Conservation (phyloP, 2,888 invertebrate species). For the Xestia ashworthii region DNA sequence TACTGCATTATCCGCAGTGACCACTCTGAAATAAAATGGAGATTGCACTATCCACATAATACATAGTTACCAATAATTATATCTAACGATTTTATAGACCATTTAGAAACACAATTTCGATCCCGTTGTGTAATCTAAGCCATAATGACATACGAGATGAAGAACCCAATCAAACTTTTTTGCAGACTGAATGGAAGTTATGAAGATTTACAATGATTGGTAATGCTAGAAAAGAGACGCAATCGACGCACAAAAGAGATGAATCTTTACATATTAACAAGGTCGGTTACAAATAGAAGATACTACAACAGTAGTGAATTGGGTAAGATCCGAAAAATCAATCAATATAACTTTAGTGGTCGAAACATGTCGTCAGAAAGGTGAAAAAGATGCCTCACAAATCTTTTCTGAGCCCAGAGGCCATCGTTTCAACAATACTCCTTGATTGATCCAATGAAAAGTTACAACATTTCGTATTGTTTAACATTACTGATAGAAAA, state of each 20-base stretch:
- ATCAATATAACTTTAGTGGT: constrained; percentile 22
- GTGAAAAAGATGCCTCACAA: constrained; percentile 38
- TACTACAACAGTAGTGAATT: constrained; percentile 16
- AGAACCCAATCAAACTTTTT: constrained; percentile 27
- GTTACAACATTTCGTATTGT: constrained; percentile 63
- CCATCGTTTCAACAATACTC: constrained; percentile 62
- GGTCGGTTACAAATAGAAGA: constrained; percentile 17
- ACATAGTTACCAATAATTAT: background rate
- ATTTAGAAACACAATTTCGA: constrained; percentile 10
- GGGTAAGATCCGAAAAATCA: constrained; percentile 22
- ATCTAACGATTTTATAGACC: background rate
- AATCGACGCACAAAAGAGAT: background rate
- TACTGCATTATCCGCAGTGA: background rate
- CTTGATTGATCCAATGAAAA: constrained; percentile 68
- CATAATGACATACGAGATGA: background rate
- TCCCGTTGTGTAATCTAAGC: constrained; percentile 39
- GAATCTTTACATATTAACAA: constrained; percentile 16
- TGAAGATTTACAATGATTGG: constrained; percentile 15
- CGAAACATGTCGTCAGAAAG: constrained; percentile 30
- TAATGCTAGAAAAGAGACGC: background rate
- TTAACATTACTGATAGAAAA: constrained; percentile 59
- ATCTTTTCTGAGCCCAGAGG: constrained; percentile 34
- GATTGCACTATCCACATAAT: background rate
- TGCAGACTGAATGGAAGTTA: background rate
- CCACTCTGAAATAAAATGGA: background rate